A percentile compares a stretch with the other conserved stretches of the same genome.
Conservation (phyloP, 2,888 invertebrate species). For the Actias luna region DNA sequence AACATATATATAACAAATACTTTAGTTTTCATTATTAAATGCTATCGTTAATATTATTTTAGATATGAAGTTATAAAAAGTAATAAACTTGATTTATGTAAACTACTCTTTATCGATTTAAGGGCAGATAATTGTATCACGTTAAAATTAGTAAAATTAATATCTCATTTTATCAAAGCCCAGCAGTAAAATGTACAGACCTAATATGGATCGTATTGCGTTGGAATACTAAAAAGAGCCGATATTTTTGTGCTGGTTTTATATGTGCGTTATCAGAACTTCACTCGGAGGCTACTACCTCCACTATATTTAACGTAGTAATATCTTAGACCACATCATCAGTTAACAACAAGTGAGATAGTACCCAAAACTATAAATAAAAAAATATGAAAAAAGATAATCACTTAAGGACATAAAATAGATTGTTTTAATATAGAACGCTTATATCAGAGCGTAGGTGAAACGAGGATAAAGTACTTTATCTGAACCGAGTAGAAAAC, state of each 20-base stretch:
- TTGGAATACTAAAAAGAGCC: no score
- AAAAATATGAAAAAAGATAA: neutral
- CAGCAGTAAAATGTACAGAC: no score
- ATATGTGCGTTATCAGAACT: no score
- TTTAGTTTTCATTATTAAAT: neutral
- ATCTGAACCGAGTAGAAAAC: slow-evolving; percentile 63
- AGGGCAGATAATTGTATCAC: no score
- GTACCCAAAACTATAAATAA: no score
- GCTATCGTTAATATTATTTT: neutral
- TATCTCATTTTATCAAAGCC: no score
- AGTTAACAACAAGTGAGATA: neutral
- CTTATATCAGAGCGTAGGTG: slow-evolving; percentile 64
- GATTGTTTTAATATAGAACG: slow-evolving; percentile 49
- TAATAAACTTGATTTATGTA: neutral
- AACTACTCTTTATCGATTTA: neutral
- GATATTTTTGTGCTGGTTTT: no score
- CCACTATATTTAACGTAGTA: no score
- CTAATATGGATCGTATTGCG: no score
- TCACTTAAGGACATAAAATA: neutral
- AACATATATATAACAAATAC: neutral
- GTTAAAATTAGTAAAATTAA: no score
- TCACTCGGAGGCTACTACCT: no score
- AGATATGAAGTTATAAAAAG: neutral
- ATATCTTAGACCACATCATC: no score
- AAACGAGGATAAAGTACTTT: slow-evolving; percentile 62